These are phyloP conservation scores for Pampusana beccarii DNA, from an alignment of 2,113 vertebrate genomes.

Conservation along the genomic window DNA sequence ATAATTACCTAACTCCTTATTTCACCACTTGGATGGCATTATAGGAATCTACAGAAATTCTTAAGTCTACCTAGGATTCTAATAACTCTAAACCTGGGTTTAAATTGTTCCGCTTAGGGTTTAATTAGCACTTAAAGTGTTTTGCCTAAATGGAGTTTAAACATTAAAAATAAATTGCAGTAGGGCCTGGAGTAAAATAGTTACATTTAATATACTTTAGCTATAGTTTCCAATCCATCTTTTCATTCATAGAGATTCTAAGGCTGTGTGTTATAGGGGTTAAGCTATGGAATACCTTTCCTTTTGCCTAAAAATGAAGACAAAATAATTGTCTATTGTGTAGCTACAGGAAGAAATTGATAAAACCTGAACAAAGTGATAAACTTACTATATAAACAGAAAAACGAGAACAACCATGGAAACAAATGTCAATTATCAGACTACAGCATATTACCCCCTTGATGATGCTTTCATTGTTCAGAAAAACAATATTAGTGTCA, in stretches of 20 bases:
- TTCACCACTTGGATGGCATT: neutral
- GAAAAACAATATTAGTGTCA: neutral
- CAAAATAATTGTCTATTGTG: neutral
- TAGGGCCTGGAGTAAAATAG: neutral
- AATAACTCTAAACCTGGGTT: neutral
- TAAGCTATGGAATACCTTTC: neutral
- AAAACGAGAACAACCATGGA: neutral
- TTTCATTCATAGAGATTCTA: neutral
- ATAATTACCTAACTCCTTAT: neutral
- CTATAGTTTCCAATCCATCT: neutral
- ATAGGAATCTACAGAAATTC: neutral
- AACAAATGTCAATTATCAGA: neutral
- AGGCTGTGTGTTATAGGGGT: neutral
- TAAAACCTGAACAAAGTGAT: neutral
- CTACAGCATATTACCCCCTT: neutral
- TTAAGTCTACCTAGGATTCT: neutral
- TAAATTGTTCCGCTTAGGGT: neutral
- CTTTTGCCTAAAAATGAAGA: conserved; percentile 1
- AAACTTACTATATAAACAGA: conserved; percentile 1
- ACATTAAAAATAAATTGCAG: neutral
- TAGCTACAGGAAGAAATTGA: neutral
- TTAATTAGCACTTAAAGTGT: neutral
- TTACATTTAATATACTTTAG: neutral
- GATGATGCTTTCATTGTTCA: neutral
- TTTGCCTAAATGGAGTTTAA: neutral